Conservation (phyloP, 2,797 vertebrate species). For the Neoniphon sammara region DNA sequence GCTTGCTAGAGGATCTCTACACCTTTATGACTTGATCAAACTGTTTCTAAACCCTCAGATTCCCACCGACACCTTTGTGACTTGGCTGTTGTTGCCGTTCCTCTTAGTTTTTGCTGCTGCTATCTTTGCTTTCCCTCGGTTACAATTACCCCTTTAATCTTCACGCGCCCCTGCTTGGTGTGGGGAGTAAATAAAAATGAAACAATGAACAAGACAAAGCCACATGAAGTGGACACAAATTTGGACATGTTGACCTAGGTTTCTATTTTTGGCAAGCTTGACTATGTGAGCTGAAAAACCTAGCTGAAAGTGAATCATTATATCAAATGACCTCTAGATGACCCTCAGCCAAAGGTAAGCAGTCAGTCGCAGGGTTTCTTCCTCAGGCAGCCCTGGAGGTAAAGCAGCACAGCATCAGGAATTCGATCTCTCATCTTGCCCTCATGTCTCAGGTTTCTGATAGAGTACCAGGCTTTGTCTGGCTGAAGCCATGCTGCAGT, state of each 20-base stretch:
- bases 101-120: neutral
- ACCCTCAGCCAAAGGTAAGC: slow-evolving; percentile 51
- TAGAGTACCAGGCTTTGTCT: slow-evolving; percentile 71
- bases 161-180: neutral
- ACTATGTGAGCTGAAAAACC: slow-evolving; percentile 12
- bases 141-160: slow-evolving; percentile 8
- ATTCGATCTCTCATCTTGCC: slow-evolving; percentile 75
- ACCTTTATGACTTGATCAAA: slow-evolving; percentile 24
- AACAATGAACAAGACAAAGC: neutral
- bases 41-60: slow-evolving; percentile 1
- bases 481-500: slow-evolving; percentile 68
- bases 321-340: slow-evolving; percentile 61
- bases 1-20: slow-evolving; percentile 1
- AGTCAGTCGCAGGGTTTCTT: slow-evolving; percentile 36
- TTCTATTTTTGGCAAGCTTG: neutral
- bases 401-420: slow-evolving; percentile 65
- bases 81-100: neutral
- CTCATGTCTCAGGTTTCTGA: slow-evolving; percentile 77
- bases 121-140: neutral
- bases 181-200: neutral
- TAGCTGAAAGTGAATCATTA: slow-evolving; percentile 33
- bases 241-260: neutral
- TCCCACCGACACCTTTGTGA: neutral
- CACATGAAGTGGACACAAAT: neutral
- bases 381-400: slow-evolving; percentile 61